Conservation (phyloP, 2,888 invertebrate genomes). For the Lithophane semibrunnea region DNA sequence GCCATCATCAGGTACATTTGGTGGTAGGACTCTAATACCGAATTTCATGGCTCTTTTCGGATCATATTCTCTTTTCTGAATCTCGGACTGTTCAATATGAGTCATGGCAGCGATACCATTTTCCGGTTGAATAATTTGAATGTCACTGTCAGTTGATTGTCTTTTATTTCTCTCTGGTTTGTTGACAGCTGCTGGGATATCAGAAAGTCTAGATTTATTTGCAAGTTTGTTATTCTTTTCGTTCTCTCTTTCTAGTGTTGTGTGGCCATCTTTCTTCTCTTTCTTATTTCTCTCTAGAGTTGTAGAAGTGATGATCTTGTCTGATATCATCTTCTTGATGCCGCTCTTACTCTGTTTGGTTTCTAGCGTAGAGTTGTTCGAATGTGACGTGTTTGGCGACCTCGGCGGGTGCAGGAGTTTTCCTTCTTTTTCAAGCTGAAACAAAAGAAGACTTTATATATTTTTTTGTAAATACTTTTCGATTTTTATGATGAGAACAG, state of each 20-base stretch:
- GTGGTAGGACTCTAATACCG: conserved; percentile 92
- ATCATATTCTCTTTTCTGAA: conserved; percentile 90
- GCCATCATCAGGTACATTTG: conserved; percentile 89
- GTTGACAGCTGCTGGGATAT: conserved; percentile 75
- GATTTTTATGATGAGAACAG: not conserved
- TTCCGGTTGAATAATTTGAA: conserved; percentile 85
- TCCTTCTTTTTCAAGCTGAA: conserved; percentile 89
- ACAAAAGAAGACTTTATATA: conserved; percentile 57
- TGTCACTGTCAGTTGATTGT: conserved; percentile 83
- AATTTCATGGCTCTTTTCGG: conserved; percentile 92
- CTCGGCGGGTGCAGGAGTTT: conserved; percentile 85
- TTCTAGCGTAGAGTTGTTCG: conserved; percentile 88
- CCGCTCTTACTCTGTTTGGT: conserved; percentile 86
- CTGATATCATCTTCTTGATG: conserved; percentile 88
- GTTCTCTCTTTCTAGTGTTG: conserved; percentile 88
- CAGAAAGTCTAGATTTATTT: conserved; percentile 82
- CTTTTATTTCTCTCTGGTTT: conserved; percentile 86
- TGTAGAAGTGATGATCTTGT: conserved; percentile 86
- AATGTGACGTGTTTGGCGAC: conserved; percentile 86
- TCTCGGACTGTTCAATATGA: conserved; percentile 86
- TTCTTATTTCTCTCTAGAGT: conserved; percentile 88
- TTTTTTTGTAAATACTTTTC: not conserved
- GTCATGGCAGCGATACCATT: conserved; percentile 76
- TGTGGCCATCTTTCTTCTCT: conserved; percentile 83
- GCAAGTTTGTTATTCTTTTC: conserved; percentile 87